Percentiles rank a stretch among this genome's conserved stretches.
Conservation (phyloP, 2,113 vertebrate species). For the Alouatta palliata region DNA sequence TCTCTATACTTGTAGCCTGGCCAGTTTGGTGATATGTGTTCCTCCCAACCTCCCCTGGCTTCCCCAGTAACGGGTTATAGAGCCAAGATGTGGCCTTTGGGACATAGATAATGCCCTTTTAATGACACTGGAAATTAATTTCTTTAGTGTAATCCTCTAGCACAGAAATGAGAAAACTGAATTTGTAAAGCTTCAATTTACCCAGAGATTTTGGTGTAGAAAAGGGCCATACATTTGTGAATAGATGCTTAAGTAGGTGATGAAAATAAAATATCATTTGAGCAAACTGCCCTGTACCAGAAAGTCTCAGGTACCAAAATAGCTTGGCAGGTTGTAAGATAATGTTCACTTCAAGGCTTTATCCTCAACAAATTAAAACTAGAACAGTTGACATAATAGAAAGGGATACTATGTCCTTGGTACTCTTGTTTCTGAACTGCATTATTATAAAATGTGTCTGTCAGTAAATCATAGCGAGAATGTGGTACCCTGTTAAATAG, state of each 20-base stretch:
- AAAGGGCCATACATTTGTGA: slow-evolving; percentile 66
- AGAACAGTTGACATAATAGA: slow-evolving; percentile 78
- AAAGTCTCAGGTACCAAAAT: slow-evolving; percentile 67
- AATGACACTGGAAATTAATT: slow-evolving; percentile 70
- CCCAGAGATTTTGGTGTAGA: slow-evolving; percentile 55
- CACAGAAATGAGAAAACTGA: slow-evolving; percentile 69
- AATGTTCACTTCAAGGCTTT: slow-evolving; percentile 74
- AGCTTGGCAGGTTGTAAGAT: slow-evolving; percentile 67
- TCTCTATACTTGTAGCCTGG: not conserved
- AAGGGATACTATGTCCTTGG: slow-evolving; percentile 75
- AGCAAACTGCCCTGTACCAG: slow-evolving; percentile 47
- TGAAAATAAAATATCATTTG: slow-evolving; percentile 71
- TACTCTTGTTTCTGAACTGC: slow-evolving; percentile 71
- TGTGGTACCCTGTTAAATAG: slow-evolving; percentile 65
- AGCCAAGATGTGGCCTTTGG: slow-evolving; percentile 62
- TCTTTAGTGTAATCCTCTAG: slow-evolving; percentile 74
- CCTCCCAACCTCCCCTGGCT: not conserved
- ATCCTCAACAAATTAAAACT: slow-evolving; percentile 68
- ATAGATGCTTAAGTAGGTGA: slow-evolving; percentile 58
- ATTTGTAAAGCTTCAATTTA: slow-evolving; percentile 74
- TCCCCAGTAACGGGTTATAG: not conserved
- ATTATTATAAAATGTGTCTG: slow-evolving; percentile 76
- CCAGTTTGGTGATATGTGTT: slow-evolving; percentile 17
- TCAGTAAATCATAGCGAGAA: slow-evolving; percentile 66
- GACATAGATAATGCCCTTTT: slow-evolving; percentile 69